Percentiles rank a stretch among this genome's conserved stretches.
Conservation (phyloP, 2,797 vertebrate genomes). For the Tenualosa thibaudeaui region DNA sequence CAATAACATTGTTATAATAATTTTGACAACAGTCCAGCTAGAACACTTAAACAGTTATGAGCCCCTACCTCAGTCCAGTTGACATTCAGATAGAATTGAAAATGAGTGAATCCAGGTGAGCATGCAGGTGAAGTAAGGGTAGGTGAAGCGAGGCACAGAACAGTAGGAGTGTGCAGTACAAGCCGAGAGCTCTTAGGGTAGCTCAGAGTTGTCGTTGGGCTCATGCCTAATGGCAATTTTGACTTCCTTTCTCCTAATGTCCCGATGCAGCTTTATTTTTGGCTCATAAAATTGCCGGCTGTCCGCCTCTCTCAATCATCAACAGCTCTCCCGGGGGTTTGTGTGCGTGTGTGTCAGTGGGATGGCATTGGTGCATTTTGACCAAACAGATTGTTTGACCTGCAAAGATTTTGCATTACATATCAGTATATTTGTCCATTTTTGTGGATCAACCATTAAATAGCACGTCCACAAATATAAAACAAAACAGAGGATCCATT, state of each 20-base stretch:
- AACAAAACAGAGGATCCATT: too few species aligned
- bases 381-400: background rate
- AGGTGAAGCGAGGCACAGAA: background rate
- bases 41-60: background rate
- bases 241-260: background rate
- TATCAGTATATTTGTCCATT: background rate
- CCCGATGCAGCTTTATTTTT: conserved; percentile 1
- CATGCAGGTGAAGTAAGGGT: background rate
- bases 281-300: background rate
- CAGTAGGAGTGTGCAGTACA: background rate
- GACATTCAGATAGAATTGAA: background rate
- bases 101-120: background rate
- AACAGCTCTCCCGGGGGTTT: background rate
- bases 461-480: background rate
- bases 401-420: background rate
- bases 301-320: background rate
- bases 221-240: background rate
- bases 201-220: background rate
- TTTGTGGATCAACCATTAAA: background rate
- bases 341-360: background rate
- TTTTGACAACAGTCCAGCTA: background rate
- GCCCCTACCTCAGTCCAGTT: background rate
- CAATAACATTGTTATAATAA: too few species aligned
- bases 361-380: background rate
- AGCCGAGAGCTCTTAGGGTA: background rate